Evolutionary conservation across 1,140 invertebrate genomes (phyloP).

Genomic region (Oncopodura yosiiana): DNA sequence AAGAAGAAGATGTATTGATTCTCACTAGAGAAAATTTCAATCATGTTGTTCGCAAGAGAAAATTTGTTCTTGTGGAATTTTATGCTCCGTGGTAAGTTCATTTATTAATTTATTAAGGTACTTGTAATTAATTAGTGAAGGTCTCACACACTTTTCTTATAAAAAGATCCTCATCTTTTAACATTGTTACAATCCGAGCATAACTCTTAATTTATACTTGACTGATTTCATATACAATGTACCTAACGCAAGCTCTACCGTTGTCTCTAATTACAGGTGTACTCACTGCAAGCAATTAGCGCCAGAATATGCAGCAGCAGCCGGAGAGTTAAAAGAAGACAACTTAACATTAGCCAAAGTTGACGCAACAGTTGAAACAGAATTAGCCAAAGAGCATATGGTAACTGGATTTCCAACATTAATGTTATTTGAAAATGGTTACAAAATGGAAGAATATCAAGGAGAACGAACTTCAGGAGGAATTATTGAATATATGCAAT

Average conservation of each 20-base stretch:
- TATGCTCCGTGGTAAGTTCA: constrained; percentile 45
- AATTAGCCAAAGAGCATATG: constrained; percentile 41
- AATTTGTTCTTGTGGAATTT: constrained; percentile 46
- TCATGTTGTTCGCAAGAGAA: constrained; percentile 39
- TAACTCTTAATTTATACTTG: not conserved
- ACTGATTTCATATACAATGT: not conserved
- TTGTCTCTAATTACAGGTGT: constrained; percentile 40
- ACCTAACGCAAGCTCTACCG: not conserved
- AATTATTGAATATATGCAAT: constrained; percentile 46
- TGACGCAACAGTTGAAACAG: constrained; percentile 45
- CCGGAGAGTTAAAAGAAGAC: constrained; percentile 36
- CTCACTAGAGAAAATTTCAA: constrained; percentile 44
- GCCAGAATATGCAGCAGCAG: constrained; percentile 39
- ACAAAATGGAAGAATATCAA: constrained; percentile 41
- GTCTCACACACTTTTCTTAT: not conserved
- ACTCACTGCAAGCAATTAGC: constrained; percentile 39
- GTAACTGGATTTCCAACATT: constrained; percentile 43
- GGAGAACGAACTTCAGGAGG: constrained; percentile 41
- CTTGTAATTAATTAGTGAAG: not conserved
- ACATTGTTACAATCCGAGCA: not conserved
- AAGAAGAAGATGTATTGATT: constrained; percentile 44
- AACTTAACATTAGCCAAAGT: constrained; percentile 45
- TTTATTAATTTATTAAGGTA: not conserved
- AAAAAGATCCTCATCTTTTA: not conserved
- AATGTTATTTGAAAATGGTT: constrained; percentile 42